phyloP scores from a whole-genome alignment of 2,113 vertebrate species.

The Brachionichthys hirsutus region DNA sequence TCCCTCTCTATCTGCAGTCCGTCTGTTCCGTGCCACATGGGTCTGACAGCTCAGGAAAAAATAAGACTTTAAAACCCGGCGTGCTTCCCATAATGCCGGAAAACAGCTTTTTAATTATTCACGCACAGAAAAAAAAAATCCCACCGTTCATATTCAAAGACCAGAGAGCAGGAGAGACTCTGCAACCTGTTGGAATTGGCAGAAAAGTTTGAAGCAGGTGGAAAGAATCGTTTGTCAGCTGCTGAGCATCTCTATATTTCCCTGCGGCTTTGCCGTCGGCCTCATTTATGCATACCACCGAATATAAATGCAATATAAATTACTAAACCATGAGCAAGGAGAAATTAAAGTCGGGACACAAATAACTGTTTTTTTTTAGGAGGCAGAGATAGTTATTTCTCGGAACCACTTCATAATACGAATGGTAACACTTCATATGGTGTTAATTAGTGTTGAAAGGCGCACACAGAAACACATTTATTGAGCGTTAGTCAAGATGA shows the following conservation, averaged over 20 bases:
- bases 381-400: no score
- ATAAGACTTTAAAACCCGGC: constrained; percentile 56
- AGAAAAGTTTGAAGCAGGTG: constrained; percentile 52
- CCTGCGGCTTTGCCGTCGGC: constrained; percentile 28
- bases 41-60: constrained; percentile 62
- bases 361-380: constrained; percentile 21
- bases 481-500: no score
- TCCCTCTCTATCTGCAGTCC: constrained; percentile 20
- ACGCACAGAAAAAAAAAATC: constrained; percentile 45
- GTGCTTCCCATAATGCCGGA: constrained; percentile 36
- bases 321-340: constrained; percentile 22
- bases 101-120: constrained; percentile 69
- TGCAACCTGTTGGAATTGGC: constrained; percentile 50
- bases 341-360: constrained; percentile 16
- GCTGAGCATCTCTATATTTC: constrained; percentile 25
- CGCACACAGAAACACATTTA: no score
- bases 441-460: no score
- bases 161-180: constrained; percentile 14
- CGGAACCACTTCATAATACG: no score
- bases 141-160: constrained; percentile 45
- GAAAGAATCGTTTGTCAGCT: constrained; percentile 53
- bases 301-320: constrained; percentile 27
- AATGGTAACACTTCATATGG: no score
- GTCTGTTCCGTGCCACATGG: constrained; percentile 45
- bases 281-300: constrained; percentile 31